These are phyloP conservation scores for Misgurnus mizolepis DNA, from an alignment of 2,113 vertebrate species.

Conservation along the genomic window DNA sequence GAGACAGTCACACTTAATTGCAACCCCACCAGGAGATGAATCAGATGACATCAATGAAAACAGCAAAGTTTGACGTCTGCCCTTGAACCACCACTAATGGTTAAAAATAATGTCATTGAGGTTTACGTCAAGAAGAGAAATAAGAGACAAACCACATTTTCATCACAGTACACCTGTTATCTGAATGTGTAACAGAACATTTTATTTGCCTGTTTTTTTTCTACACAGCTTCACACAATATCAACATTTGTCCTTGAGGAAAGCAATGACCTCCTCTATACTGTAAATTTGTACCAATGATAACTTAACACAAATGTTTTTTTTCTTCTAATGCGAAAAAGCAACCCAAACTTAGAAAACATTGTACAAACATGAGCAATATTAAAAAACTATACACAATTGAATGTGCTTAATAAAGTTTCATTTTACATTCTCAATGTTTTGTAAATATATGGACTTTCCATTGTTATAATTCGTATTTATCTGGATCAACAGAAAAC, in stretches of 20 bases:
- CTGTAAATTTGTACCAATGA: conserved; percentile 28
- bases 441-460: conserved; percentile 52
- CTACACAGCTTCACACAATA: conserved; percentile 44
- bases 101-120: neutral
- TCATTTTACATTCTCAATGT: conserved; percentile 64
- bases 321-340: conserved; percentile 25
- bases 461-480: conserved; percentile 25
- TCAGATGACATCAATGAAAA: neutral
- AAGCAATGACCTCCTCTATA: conserved; percentile 38
- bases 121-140: neutral
- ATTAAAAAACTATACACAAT: conserved; percentile 70
- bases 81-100: neutral
- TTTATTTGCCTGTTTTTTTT: conserved; percentile 49
- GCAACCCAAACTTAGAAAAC: conserved; percentile 53
- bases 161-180: conserved; percentile 1
- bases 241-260: conserved; percentile 45
- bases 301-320: conserved; percentile 33
- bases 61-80: neutral
- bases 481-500: neutral
- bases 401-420: conserved; percentile 71
- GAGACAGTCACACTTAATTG: too few species aligned
- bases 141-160: neutral
- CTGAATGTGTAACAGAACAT: conserved; percentile 44
- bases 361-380: conserved; percentile 65
- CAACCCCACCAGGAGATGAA: neutral